Conservation (phyloP, 2,888 invertebrate species). For the Agrochola litura region DNA sequence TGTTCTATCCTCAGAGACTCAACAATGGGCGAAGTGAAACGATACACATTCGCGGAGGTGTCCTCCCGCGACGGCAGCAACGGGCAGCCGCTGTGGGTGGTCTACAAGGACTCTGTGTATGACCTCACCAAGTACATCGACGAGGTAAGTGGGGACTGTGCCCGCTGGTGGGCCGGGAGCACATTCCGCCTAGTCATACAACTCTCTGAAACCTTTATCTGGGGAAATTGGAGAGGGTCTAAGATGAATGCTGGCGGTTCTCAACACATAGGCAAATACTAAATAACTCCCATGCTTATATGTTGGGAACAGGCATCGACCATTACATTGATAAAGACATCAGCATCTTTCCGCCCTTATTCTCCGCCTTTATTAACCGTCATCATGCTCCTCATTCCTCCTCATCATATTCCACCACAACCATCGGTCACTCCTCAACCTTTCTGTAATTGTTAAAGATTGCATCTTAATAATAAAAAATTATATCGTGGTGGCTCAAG, state of each 20-base stretch:
- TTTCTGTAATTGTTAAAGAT: not conserved
- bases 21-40: constrained; percentile 75
- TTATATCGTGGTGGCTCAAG: not conserved
- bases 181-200: not conserved
- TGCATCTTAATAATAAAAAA: not conserved
- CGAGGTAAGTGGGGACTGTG: constrained; percentile 83
- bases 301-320: not conserved
- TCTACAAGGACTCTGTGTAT: constrained; percentile 92
- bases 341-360: too few relatives aligned
- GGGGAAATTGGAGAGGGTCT: not conserved
- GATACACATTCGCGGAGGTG: constrained; percentile 90
- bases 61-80: constrained; percentile 90
- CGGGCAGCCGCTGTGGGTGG: constrained; percentile 91
- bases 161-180: not conserved
- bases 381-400: not conserved
- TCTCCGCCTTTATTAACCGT: not conserved
- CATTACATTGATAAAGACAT: not conserved
- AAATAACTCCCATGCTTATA: not conserved
- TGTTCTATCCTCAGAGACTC: constrained; percentile 31
- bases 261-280: not conserved
- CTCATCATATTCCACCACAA: not conserved
- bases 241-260: not conserved
- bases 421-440: not conserved
- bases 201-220: not conserved
- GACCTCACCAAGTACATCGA: constrained; percentile 92